Base-by-base conservation (phyloP, 2,888 invertebrate genomes). In the Poecilobothrus nobilitatus region DNA sequence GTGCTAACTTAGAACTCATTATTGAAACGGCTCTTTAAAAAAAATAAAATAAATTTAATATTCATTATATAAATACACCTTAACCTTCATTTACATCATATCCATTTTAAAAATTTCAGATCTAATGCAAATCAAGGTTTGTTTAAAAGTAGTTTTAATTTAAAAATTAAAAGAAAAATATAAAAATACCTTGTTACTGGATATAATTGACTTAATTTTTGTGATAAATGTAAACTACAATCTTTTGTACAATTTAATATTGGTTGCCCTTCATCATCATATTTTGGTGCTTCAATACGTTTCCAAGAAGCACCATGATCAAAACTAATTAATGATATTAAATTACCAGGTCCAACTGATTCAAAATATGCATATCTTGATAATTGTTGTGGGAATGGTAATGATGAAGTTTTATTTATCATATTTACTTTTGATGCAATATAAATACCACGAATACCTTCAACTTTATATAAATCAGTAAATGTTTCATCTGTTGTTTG, bases 271-370 rank as follows among this genome's bases (percentile, higher is more conserved):
- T 88, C 82, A 67, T 88, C 85, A 77, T 92, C 91, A 37, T 84
- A 82, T 33, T 84, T 82, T 0, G 95, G 94, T 0, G 93, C 87
- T 70, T 85, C 85, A 65, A 95, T 85, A 0, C 85, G 86, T 0
- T 87, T 86, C 96, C 95, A 96, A 9, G 89, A 87, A 67, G 88
- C 89, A 3, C 96, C 96, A 76, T 93, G 91, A 80, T 95, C 93
- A 78, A 89, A 95, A 0, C 93, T 91, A 68, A 95, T 94, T 67
- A 91, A 79, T 0, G 94, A 91, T 0, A 88, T 83, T 66, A 95
- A 84, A 78, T 93, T 88, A 74, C 92, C 91, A 0, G 90, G 89
- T 1, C 88, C 88, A 2, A 90, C 84, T n/a, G 72, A 69, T 37
- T 73, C 74, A 9, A 67, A 68, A 37, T 68, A 68, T 9, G 66